phyloP scores from a whole-genome alignment of 2,888 invertebrate genomes.

The Hemistola chrysoprasaria region DNA sequence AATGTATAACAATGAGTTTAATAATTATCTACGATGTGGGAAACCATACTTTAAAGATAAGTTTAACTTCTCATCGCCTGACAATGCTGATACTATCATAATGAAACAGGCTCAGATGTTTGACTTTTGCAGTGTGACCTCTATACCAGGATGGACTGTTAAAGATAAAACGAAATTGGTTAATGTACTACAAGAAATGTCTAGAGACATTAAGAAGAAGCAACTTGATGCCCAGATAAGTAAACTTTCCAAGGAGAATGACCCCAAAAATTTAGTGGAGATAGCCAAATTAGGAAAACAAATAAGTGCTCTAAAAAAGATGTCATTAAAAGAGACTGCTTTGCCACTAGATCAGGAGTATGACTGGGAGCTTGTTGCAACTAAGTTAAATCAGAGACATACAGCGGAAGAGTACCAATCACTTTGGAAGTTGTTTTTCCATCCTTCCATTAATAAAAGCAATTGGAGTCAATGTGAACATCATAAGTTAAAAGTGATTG shows the following conservation, averaged over 20 bases:
- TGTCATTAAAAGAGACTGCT: constrained; percentile 48
- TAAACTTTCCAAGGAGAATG: constrained; percentile 35
- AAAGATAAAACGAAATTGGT: constrained; percentile 81
- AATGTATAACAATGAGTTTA: constrained; percentile 36
- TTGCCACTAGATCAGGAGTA: constrained; percentile 67
- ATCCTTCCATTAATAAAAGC: constrained; percentile 84
- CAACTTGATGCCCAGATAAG: constrained; percentile 43
- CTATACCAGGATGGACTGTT: constrained; percentile 78
- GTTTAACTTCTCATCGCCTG: constrained; percentile 71
- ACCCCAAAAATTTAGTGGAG: constrained; percentile 23
- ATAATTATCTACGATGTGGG: constrained; percentile 67
- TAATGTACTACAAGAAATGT: constrained; percentile 66
- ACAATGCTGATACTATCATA: constrained; percentile 83
- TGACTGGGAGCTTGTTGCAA: constrained; percentile 83
- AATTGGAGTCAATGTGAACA: constrained; percentile 59
- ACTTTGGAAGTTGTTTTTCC: constrained; percentile 87
- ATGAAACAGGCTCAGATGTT: constrained; percentile 58
- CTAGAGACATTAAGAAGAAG: constrained; percentile 41
- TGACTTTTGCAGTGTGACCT: constrained; percentile 70
- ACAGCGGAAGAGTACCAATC: constrained; percentile 84
- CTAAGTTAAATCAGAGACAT: constrained; percentile 77
- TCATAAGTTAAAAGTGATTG: constrained; percentile 45
- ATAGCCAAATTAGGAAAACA: constrained; percentile 39
- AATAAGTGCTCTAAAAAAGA: constrained; percentile 39
- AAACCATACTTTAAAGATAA: constrained; percentile 87